Evolutionary conservation across 2,113 vertebrate genomes (phyloP).

Genomic region (Carlito syrichta): DNA sequence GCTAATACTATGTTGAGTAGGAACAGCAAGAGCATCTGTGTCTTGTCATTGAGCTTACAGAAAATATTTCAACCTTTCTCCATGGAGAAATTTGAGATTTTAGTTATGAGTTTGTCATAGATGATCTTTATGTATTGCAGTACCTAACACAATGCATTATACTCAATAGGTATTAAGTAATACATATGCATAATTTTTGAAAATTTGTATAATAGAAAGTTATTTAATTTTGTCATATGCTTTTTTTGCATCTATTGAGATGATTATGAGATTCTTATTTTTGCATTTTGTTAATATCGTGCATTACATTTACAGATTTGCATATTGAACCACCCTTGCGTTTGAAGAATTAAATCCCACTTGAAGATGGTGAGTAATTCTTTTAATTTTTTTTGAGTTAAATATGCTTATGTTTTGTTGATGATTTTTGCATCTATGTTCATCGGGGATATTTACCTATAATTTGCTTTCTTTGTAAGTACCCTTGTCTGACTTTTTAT

Average conservation of each 20-base stretch:
- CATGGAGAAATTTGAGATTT: not conserved
- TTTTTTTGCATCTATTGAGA: not conserved
- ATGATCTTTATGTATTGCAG: not conserved
- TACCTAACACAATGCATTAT: too few relatives aligned
- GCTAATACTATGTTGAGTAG: not conserved
- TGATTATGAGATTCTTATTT: not conserved
- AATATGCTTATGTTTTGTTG: not conserved
- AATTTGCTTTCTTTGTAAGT: not conserved
- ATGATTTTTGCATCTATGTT: not conserved
- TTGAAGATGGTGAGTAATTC: not conserved
- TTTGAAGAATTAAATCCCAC: too few relatives aligned
- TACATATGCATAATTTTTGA: too few relatives aligned
- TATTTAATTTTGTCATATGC: not conserved
- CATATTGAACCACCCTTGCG: not conserved
- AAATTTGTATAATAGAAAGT: too few relatives aligned
- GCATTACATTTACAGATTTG: not conserved
- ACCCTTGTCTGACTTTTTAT: not conserved
- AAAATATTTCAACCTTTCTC: not conserved
- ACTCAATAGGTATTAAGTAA: too few relatives aligned
- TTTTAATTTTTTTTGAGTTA: not conserved
- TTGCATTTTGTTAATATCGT: not conserved
- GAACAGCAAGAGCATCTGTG: not conserved
- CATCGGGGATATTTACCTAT: not conserved
- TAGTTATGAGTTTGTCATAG: not conserved
- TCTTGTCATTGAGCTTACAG: not conserved